Base-by-base conservation (phyloP, 37 sponge, comb jelly and placozoan genomes). In the Eunapius fragilis region DNA sequence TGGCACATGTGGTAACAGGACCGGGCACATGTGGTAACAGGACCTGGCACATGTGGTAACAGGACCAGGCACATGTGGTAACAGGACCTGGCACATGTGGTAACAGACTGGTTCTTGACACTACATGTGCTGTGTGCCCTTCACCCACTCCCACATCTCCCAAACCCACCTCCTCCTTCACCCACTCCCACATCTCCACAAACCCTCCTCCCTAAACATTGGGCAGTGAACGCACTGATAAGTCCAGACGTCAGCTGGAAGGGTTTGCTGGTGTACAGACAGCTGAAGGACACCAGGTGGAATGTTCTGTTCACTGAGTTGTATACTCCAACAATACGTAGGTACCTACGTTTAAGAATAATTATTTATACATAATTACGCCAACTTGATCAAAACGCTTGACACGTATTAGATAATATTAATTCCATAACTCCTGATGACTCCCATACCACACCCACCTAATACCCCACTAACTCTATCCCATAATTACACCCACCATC, bases 231-330 rank as follows among this genome's bases (percentile, higher is more conserved):
- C 94, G 76, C 58, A 96, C 94, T 84, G 41, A 91, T 89, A 22
- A 93, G 33, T 77, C 80, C 90, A 0, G 81, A 36, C 2, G 71
- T 77, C 37, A 93, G 83, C 37, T 80, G 67, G 75, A 85, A 88
- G 2, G 86, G 83, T 49, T 86, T 90, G 81, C 72, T 74, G 22
- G 93, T 86, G 80, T 96, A 88, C 45, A 89, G 81, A 36, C 95
- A 94, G 31, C 85, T 88, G 70, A 94, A 89, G 79, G 92, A 89
- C 70, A 96, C 92, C 67, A 96, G 82, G 32, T 94, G 94, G 84
- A 96, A 96, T 28, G 84, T 91, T 25, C 83, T 68, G 85, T 96
- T 96, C 91, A 94, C 88, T 14, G 94, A 88, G 70, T 94, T 94
- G 80, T 86, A 71, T 30, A 89, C 95, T 32, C 97, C 97, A 25